phyloP scores from a whole-genome alignment of 1,140 invertebrate genomes.

The Diachasmimorpha longicaudata region DNA sequence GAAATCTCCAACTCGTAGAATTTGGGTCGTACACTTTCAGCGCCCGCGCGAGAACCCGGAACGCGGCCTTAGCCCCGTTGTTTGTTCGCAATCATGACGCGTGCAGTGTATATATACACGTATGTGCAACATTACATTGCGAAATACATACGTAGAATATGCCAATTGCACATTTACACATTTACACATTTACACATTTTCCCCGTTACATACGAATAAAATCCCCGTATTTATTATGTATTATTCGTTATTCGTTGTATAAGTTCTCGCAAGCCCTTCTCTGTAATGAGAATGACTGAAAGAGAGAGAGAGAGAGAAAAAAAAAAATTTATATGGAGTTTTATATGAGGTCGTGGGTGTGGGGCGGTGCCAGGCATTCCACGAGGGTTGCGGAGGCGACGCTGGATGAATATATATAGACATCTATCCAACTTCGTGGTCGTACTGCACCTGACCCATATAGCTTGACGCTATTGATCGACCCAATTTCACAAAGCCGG shows the following conservation, averaged over 20 bases:
- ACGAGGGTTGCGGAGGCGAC: neutral
- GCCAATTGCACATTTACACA: neutral
- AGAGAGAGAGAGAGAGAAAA: too few species aligned
- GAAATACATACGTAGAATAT: conserved; percentile 14
- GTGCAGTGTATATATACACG: conserved; percentile 13
- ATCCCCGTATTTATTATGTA: neutral
- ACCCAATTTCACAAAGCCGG: conserved; percentile 50
- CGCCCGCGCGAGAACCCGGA: conserved; percentile 16
- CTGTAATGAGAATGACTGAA: too few species aligned
- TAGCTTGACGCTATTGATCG: conserved; percentile 53
- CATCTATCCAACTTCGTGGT: conserved; percentile 20
- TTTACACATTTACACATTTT: neutral
- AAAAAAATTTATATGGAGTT: neutral
- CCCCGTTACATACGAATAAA: too few species aligned
- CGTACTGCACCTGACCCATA: conserved; percentile 59
- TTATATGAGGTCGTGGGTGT: neutral
- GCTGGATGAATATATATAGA: neutral
- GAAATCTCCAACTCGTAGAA: conserved; percentile 6
- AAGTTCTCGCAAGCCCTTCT: too few species aligned
- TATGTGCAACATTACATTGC: conserved; percentile 12
- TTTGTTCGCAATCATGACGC: conserved; percentile 22
- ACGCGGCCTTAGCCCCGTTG: conserved; percentile 32
- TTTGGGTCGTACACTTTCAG: conserved; percentile 13
- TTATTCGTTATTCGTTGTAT: neutral
- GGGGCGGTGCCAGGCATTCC: conserved; percentile 5